phyloP scores from a whole-genome alignment of 2,797 vertebrate species.

The Anniella stebbinsi region DNA sequence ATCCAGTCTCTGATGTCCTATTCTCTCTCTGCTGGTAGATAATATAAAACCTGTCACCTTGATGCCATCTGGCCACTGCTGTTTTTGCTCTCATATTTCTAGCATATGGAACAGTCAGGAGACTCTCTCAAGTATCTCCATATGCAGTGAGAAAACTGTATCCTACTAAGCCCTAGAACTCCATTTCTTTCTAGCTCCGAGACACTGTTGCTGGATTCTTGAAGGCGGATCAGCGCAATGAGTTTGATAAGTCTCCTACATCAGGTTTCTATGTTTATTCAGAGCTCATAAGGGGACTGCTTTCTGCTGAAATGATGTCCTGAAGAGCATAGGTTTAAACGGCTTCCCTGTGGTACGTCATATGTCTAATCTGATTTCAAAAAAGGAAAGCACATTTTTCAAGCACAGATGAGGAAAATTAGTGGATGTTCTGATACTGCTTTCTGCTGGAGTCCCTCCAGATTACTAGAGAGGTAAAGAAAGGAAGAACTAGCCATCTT shows the following conservation, averaged over 20 bases:
- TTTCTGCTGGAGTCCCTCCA: slow-evolving; percentile 16
- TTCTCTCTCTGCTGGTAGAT: slow-evolving; percentile 52
- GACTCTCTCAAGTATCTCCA: slow-evolving; percentile 60
- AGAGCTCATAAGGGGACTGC: neutral
- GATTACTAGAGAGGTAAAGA: neutral
- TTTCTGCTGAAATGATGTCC: slow-evolving; percentile 27
- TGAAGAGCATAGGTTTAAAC: slow-evolving; percentile 22
- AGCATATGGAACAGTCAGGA: slow-evolving; percentile 35
- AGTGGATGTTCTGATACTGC: neutral
- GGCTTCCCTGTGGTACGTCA: slow-evolving; percentile 40
- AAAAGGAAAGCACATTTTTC: slow-evolving; percentile 19
- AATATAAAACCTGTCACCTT: slow-evolving; percentile 69
- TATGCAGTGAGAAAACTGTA: slow-evolving; percentile 48
- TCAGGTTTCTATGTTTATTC: slow-evolving; percentile 21
- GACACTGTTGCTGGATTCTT: neutral
- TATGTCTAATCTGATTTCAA: slow-evolving; percentile 10
- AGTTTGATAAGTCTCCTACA: neutral
- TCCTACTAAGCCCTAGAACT: slow-evolving; percentile 32
- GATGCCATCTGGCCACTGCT: slow-evolving; percentile 70
- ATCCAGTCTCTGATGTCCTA: slow-evolving; percentile 38
- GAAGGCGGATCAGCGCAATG: neutral
- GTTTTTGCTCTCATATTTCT: slow-evolving; percentile 57
- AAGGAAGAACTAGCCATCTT: neutral
- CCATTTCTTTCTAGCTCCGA: neutral
- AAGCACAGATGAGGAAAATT: slow-evolving; percentile 10